Percentiles rank a stretch among this genome's conserved stretches.
These are phyloP conservation scores for Drosophila sproati DNA, from an alignment of 1,140 invertebrate species.

Conservation along the genomic window DNA sequence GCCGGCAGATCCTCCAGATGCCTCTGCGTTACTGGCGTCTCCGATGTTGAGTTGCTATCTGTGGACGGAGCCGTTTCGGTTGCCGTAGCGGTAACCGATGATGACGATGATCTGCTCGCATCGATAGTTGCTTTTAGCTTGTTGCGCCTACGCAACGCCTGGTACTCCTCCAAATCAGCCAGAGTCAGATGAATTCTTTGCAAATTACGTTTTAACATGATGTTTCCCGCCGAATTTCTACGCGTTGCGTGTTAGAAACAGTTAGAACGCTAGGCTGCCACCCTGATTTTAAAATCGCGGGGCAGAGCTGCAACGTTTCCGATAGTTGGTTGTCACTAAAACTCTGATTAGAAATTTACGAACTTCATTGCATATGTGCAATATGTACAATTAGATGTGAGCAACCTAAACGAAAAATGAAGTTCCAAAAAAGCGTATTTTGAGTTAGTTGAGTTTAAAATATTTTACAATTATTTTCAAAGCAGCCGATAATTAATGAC, in stretches of 20 bases:
- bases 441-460: background rate
- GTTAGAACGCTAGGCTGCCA: slow-evolving; percentile 44
- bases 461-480: too few species aligned
- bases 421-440: background rate
- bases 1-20: slow-evolving; percentile 18
- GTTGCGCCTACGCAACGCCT: slow-evolving; percentile 48
- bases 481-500: too few species aligned
- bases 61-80: slow-evolving; percentile 45
- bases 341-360: background rate
- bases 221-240: slow-evolving; percentile 3
- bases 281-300: slow-evolving; percentile 39
- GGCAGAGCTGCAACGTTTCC: slow-evolving; percentile 28
- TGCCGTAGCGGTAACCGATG: slow-evolving; percentile 4
- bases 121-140: slow-evolving; percentile 44
- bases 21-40: slow-evolving; percentile 50
- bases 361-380: background rate
- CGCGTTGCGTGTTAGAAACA: slow-evolving; percentile 22
- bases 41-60: slow-evolving; percentile 50
- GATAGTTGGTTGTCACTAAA: slow-evolving; percentile 1
- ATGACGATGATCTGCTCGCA: slow-evolving; percentile 10
- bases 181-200: slow-evolving; percentile 57
- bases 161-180: slow-evolving; percentile 62
- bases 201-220: slow-evolving; percentile 59
- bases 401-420: background rate
- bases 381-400: background rate